Percentiles rank a stretch among this genome's conserved stretches.
phyloP scores from a whole-genome alignment of 2,888 invertebrate species.

The Bibio marci region DNA sequence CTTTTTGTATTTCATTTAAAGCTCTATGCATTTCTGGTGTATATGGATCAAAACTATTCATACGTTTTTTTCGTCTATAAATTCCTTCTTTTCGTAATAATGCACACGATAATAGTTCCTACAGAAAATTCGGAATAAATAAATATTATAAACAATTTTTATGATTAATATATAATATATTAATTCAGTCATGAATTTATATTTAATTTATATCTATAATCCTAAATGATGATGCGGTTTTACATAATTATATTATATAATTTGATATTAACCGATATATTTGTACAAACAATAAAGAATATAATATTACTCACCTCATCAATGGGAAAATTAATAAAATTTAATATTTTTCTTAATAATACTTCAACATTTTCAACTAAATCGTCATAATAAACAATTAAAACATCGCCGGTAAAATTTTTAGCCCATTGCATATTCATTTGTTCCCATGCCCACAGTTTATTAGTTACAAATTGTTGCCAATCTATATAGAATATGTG shows the following conservation, averaged over 20 bases:
- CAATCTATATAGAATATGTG: slow-evolving; percentile 35
- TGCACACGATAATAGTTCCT: slow-evolving; percentile 40
- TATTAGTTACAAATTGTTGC: slow-evolving; percentile 49
- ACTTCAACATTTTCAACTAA: slow-evolving; percentile 41
- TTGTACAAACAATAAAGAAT: too few relatives aligned
- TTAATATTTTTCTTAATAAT: slow-evolving; percentile 38
- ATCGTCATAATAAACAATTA: slow-evolving; percentile 53
- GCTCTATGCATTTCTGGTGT: slow-evolving; percentile 39
- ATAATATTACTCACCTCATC: slow-evolving; percentile 34
- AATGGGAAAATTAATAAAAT: slow-evolving; percentile 38
- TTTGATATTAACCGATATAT: too few relatives aligned
- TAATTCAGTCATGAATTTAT: neutral
- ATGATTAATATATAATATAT: too few relatives aligned
- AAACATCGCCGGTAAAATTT: slow-evolving; percentile 47
- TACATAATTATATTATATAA: too few relatives aligned
- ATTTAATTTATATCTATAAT: neutral
- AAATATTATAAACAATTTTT: neutral
- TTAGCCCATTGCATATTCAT: slow-evolving; percentile 54
- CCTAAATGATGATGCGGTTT: too few relatives aligned
- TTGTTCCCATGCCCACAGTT: slow-evolving; percentile 47
- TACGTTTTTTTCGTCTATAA: slow-evolving; percentile 48
- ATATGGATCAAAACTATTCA: slow-evolving; percentile 50
- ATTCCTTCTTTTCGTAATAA: slow-evolving; percentile 48
- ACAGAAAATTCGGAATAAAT: slow-evolving; percentile 7
- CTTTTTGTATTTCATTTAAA: slow-evolving; percentile 31